Percentiles rank a stretch among this genome's conserved stretches.
These are phyloP conservation scores for Diplodus puntazzo DNA, from an alignment of 2,797 vertebrate genomes.

Conservation along the genomic window DNA sequence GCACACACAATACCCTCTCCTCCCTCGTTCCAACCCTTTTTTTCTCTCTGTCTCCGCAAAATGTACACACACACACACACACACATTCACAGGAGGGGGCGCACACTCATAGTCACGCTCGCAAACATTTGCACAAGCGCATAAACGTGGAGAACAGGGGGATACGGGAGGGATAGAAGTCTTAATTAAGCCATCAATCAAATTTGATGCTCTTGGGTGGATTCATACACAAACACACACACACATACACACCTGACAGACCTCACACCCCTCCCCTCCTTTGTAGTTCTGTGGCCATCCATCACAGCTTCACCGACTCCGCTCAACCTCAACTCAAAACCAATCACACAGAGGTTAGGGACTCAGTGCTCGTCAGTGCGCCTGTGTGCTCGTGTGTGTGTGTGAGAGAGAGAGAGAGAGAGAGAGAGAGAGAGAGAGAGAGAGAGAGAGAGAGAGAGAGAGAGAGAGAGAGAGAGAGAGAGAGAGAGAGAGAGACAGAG, in stretches of 20 bases:
- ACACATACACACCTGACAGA: conserved; percentile 41
- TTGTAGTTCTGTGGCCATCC: conserved; percentile 59
- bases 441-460: no score
- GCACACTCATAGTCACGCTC: background rate
- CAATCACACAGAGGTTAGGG: conserved; percentile 78
- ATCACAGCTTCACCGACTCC: conserved; percentile 74
- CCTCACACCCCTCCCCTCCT: conserved; percentile 16
- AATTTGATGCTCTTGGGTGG: conserved; percentile 51
- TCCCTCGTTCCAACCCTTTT: conserved; percentile 61
- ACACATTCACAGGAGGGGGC: background rate
- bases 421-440: background rate
- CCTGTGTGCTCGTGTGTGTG: background rate
- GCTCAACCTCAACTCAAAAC: conserved; percentile 71
- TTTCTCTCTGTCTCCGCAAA: conserved; percentile 41
- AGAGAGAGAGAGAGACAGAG: background rate
- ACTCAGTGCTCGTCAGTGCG: conserved; percentile 41
- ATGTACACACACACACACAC: no score
- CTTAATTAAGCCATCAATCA: conserved; percentile 75
- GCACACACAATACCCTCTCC: conserved; percentile 74
- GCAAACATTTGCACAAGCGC: conserved; percentile 46
- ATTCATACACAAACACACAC: conserved; percentile 45
- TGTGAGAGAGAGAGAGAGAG: background rate
- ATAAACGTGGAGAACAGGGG: conserved; percentile 28
- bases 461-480: no score
- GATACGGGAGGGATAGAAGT: background rate